Evolutionary conservation across 1,140 invertebrate species (phyloP), one percentile per base, ranked within the genome.

Genomic region (Pogonognathellus flavescens): DNA sequence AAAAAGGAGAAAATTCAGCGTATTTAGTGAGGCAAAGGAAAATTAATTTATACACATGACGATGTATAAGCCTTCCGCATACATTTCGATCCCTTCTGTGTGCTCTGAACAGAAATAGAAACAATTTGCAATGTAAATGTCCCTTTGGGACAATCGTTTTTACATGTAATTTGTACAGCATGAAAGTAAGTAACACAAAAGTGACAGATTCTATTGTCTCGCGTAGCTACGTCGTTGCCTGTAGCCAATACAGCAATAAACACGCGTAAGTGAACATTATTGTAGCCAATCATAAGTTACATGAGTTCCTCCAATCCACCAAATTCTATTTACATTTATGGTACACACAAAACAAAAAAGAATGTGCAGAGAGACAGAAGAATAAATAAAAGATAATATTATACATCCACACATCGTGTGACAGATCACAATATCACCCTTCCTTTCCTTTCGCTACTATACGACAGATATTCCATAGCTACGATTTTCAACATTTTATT

Each of bases 111-210:
- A 50, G 49, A 76, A 76, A 62, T 62, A 62, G n/a, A 76, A 22
- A 76, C 14, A 76, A 76, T 76, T 76, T 50, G 70, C 70, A 76
- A 76, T 76, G 70, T 76, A 76, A 76, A 76, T 50, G 70, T 76
- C 31, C 70, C 70, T 31, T 18, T 8, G 16, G 70, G 70, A 76
- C 41, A 76, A 31, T 4, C 31, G 16, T 76, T 76, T 41, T 41
- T 41, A 41, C 31, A 41, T 41, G 31, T 76, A 76, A 6, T 22
- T 20, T 22, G 62, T 10, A 76, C 70, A 25, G 49, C 70, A 76
- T 76, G 49, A 76, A 49, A n/a, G 70, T 49, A 50, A 41, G 41
- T 16, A 76, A 76, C 9, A 20, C 16, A 62, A 76, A 76, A n/a
- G 31, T 16, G 31, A 76, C 41, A 49, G 70, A 76, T 76, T 76